phyloP scores from a whole-genome alignment of 2,888 invertebrate genomes.

The Microctonus brassicae region DNA sequence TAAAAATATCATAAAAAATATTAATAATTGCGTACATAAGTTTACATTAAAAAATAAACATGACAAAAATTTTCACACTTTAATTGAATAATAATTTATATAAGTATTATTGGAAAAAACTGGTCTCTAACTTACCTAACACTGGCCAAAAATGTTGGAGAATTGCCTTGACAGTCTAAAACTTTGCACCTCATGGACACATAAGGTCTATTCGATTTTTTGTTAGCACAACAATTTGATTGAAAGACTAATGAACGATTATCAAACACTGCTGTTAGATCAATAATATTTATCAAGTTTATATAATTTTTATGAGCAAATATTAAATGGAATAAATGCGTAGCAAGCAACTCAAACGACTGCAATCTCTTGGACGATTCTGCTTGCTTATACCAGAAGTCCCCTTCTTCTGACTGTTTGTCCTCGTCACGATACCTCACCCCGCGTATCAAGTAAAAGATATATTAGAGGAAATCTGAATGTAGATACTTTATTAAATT shows the following conservation, averaged over 20 bases:
- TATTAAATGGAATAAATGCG: constrained; percentile 26
- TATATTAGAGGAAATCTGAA: not conserved
- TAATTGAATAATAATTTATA: too few species aligned
- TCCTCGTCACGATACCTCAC: constrained; percentile 1
- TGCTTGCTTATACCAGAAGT: constrained; percentile 55
- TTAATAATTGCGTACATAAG: constrained; percentile 3
- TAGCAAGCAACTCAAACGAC: constrained; percentile 48
- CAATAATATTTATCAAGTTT: not conserved
- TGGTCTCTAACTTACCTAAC: constrained; percentile 57
- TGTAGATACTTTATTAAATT: not conserved
- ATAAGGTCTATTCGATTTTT: constrained; percentile 53
- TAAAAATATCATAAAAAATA: constrained; percentile 62
- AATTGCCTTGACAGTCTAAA: constrained; percentile 67
- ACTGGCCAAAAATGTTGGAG: constrained; percentile 65
- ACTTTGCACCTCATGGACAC: constrained; percentile 69
- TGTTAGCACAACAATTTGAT: constrained; percentile 29
- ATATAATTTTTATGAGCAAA: not conserved
- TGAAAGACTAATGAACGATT: constrained; percentile 19
- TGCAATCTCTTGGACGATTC: constrained; percentile 50
- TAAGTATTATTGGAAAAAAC: not conserved
- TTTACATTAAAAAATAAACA: not conserved
- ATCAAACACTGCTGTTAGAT: constrained; percentile 23
- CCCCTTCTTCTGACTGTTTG: constrained; percentile 43
- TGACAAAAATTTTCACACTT: too few species aligned
- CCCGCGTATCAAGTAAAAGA: constrained; percentile 5